A percentile compares a stretch with the other conserved stretches of the same genome.
These are phyloP conservation scores for Clytia hemisphaerica DNA, from an alignment of 30 jellyfish, hydroid and myxozoan genomes.

Conservation along the genomic window DNA sequence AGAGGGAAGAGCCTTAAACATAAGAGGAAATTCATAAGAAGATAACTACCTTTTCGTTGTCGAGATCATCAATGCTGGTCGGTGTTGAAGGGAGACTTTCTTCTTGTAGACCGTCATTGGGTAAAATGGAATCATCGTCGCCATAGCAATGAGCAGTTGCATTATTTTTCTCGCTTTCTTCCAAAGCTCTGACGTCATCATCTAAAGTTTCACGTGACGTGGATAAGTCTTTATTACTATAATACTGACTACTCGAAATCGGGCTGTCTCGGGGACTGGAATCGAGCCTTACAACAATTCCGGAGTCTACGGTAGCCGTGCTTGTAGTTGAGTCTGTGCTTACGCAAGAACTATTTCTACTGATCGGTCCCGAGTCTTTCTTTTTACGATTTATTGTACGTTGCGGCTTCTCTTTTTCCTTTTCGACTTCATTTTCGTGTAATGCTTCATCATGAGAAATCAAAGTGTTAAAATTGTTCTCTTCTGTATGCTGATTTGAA, in stretches of 20 bases:
- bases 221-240: constrained; percentile 28
- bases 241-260: constrained; percentile 21
- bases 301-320: constrained; percentile 81
- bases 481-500: background rate
- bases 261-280: constrained; percentile 87
- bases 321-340: constrained; percentile 89
- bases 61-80: constrained; percentile 69
- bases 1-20: too few species aligned
- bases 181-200: constrained; percentile 45
- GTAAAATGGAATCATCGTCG: background rate
- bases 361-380: constrained; percentile 41
- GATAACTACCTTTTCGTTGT: constrained; percentile 63
- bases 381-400: constrained; percentile 81
- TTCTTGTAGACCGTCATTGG: constrained; percentile 7
- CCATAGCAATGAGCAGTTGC: background rate
- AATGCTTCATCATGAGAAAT: constrained; percentile 83
- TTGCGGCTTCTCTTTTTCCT: constrained; percentile 71
- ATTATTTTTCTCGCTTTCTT: constrained; percentile 30
- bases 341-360: constrained; percentile 88
- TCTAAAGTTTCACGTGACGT: constrained; percentile 69
- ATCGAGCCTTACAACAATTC: constrained; percentile 81
- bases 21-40: too few species aligned
- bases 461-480: constrained; percentile 22
- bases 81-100: constrained; percentile 27
- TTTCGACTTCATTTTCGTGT: constrained; percentile 50